A percentile compares a stretch with the other conserved stretches of the same genome.
Conservation (phyloP, 2,113 vertebrate species). For the Daboia siamensis region DNA sequence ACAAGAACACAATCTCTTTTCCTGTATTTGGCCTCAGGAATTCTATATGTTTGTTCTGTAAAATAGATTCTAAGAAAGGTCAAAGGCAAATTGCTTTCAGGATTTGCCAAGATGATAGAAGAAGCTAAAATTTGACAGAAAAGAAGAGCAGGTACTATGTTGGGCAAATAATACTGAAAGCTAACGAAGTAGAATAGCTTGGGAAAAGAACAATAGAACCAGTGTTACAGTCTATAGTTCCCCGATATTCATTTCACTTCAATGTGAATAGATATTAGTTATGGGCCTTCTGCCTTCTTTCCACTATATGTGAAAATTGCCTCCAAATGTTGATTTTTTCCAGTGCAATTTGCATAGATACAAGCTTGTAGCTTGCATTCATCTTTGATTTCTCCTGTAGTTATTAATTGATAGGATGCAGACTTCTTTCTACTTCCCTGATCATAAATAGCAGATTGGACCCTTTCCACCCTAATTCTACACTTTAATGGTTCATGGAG, state of each 20-base stretch:
- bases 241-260: not conserved
- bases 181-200: not conserved
- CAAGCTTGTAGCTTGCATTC: not conserved
- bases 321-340: not conserved
- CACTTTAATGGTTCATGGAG: not conserved
- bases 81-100: not conserved
- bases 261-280: not conserved
- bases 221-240: not conserved
- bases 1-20: not conserved
- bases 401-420: not conserved
- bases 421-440: not conserved
- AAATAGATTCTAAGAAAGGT: not conserved
- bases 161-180: not conserved
- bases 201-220: not conserved
- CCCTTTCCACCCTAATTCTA: not conserved
- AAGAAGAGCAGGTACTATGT: not conserved
- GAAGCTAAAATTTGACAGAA: not conserved
- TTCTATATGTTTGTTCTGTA: not conserved
- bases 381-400: not conserved
- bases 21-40: not conserved
- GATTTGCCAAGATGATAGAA: not conserved
- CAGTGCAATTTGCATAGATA: not conserved
- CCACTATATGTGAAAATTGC: not conserved
- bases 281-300: not conserved
- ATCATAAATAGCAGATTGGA: not conserved